Base-by-base conservation (phyloP, 2,888 invertebrate genomes). In the Gryllus longicercus region DNA sequence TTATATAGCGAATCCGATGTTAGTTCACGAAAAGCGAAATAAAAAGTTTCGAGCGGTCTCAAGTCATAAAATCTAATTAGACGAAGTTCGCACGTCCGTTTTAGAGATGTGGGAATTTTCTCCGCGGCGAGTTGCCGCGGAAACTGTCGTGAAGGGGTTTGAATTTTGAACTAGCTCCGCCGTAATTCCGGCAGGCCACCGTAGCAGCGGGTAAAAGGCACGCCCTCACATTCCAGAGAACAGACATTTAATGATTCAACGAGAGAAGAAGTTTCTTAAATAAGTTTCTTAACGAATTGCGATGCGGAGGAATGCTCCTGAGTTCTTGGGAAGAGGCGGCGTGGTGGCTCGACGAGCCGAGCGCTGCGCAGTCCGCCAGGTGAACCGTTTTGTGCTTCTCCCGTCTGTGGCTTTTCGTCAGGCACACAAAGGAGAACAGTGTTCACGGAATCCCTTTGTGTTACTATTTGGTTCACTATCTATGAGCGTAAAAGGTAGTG, bases 221-320 rank as follows among this genome's bases (percentile, higher is more conserved):
- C n/a, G 63, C 63, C n/a, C 14, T 14, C 63, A n/a, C 63, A 63
- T 63, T 63, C 63, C 63, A 63, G 38, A 38, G 38, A 38, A 38
- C 38, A 38, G 63, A 63, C 63, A 63, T 63, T 63, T 18, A 63
- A 63, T 63, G 63, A 63, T 63, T 63, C 63, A 63, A 63, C 63
- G 14, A 16, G 38, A 8, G 8, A 38, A 38, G 63, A 63, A 63
- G 16, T 63, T 63, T 14, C n/a, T 63, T 63, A 63, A 63, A 63
- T 14, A 63, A 63, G 63, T 63, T 63, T 63, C 63, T n/a, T 63
- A 63, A 63, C 63, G 63, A 63, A 63, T 63, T n/a, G 63, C 63
- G 63, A 63, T 63, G 63, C n/a, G 63, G 16, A 18, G 63, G 63
- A 63, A 63, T 63, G 63, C n/a, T 63, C 63, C 16, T 4, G 11